These are phyloP conservation scores for Bhutanitis thaidina DNA, from an alignment of 2,888 invertebrate species.

Conservation along the genomic window DNA sequence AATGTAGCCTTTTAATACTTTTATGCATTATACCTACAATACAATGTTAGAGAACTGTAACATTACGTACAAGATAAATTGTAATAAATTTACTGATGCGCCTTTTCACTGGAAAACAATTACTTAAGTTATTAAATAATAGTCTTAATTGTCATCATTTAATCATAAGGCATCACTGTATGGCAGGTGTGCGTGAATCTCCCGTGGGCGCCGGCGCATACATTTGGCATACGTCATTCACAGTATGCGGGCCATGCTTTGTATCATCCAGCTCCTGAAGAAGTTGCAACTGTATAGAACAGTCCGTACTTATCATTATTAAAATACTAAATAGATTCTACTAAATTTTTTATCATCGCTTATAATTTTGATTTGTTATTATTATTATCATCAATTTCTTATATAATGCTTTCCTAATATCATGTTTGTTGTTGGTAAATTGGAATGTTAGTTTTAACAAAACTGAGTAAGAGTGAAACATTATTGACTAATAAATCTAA, in stretches of 20 bases:
- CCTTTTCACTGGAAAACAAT: too few relatives aligned
- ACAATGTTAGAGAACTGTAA: too few relatives aligned
- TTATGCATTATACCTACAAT: too few relatives aligned
- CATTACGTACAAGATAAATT: too few relatives aligned
- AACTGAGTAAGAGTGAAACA: too few relatives aligned
- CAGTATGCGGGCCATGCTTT: slow-evolving; percentile 81
- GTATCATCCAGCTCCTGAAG: slow-evolving; percentile 62
- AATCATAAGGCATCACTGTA: slow-evolving; percentile 41
- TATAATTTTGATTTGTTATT: not conserved
- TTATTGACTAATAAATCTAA: too few relatives aligned
- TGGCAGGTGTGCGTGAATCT: slow-evolving; percentile 77
- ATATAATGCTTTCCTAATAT: too few relatives aligned
- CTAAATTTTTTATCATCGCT: not conserved
- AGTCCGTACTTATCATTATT: slow-evolving; percentile 30
- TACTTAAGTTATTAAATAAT: not conserved
- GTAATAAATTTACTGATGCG: too few relatives aligned
- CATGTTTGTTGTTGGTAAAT: too few relatives aligned
- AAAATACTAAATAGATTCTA: not conserved
- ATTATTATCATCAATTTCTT: too few relatives aligned
- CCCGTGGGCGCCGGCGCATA: slow-evolving; percentile 84
- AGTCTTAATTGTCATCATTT: not conserved
- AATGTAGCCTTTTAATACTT: too few relatives aligned
- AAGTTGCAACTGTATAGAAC: slow-evolving; percentile 48
- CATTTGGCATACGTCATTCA: slow-evolving; percentile 89
- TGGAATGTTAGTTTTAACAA: too few relatives aligned